These are phyloP conservation scores for Heterochromis multidens DNA, from an alignment of 2,113 vertebrate species.

Conservation along the genomic window DNA sequence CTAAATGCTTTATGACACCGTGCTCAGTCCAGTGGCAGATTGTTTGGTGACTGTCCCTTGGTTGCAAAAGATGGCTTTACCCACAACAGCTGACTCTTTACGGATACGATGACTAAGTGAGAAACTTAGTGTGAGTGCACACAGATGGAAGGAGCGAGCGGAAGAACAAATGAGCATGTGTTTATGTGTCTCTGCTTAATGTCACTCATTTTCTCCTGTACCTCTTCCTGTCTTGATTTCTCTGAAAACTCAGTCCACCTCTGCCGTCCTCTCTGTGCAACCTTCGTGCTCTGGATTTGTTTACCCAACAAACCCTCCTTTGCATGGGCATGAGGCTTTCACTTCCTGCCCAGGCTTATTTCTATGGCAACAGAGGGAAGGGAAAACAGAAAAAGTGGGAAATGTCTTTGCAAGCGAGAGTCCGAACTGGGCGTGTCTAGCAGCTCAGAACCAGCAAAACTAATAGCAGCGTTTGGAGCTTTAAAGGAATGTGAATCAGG, in stretches of 20 bases:
- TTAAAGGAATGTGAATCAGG: neutral
- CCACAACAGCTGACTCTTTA: constrained; percentile 13
- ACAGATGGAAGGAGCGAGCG: neutral
- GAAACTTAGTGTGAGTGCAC: constrained; percentile 17
- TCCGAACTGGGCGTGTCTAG: constrained; percentile 30
- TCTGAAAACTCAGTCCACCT: neutral
- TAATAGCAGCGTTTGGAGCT: neutral
- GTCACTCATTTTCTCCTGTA: neutral
- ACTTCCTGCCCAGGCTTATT: constrained; percentile 53
- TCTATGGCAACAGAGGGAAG: constrained; percentile 56
- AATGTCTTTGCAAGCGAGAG: neutral
- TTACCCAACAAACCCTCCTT: constrained; percentile 63
- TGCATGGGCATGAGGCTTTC: constrained; percentile 54
- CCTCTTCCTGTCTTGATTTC: neutral
- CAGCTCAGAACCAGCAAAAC: neutral
- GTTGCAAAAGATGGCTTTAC: constrained; percentile 30
- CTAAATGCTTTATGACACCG: neutral
- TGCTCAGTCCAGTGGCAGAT: neutral
- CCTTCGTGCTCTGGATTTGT: constrained; percentile 51
- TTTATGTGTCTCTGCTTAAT: neutral
- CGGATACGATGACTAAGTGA: constrained; percentile 26
- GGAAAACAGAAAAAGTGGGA: constrained; percentile 29
- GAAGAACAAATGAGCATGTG: constrained; percentile 19
- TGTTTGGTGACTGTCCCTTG: constrained; percentile 3
- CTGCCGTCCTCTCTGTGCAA: neutral